phyloP scores from a whole-genome alignment of 2,797 vertebrate genomes.

The Triplophysa bombifrons region DNA sequence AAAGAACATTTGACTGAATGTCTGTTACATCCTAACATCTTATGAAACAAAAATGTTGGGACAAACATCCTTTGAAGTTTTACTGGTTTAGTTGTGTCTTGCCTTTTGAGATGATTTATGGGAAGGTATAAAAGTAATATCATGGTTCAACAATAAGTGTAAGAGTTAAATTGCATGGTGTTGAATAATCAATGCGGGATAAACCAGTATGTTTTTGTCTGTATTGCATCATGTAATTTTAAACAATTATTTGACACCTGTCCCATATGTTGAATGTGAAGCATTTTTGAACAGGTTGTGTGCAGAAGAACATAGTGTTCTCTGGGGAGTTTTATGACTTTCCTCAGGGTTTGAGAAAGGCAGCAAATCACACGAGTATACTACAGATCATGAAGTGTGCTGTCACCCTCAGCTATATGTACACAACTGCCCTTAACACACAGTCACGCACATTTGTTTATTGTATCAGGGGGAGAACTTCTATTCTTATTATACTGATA shows the following conservation, averaged over 20 bases:
- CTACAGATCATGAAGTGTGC: slow-evolving; percentile 63
- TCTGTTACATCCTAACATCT: no score
- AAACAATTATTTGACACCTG: slow-evolving; percentile 60
- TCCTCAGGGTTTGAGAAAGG: slow-evolving; percentile 64
- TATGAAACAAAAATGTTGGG: neutral
- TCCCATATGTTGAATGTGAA: slow-evolving; percentile 19
- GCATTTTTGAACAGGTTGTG: slow-evolving; percentile 42
- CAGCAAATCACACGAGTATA: slow-evolving; percentile 67
- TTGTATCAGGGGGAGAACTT: neutral
- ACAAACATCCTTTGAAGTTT: neutral
- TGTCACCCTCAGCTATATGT: slow-evolving; percentile 52
- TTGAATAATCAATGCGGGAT: slow-evolving; percentile 19
- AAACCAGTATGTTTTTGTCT: slow-evolving; percentile 24
- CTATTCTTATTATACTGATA: neutral
- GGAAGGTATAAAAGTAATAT: slow-evolving; percentile 43
- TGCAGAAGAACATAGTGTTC: slow-evolving; percentile 63
- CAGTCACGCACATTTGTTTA: neutral
- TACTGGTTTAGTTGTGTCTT: slow-evolving; percentile 1
- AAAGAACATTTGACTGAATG: no score
- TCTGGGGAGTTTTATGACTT: slow-evolving; percentile 63
- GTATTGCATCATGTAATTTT: slow-evolving; percentile 35
- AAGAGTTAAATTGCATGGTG: slow-evolving; percentile 33
- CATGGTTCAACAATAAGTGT: slow-evolving; percentile 37
- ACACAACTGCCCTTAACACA: slow-evolving; percentile 50
- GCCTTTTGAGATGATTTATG: slow-evolving; percentile 31